Evolutionary conservation across 2,888 invertebrate species (phyloP).

Genomic region (Oscheius sp.): DNA sequence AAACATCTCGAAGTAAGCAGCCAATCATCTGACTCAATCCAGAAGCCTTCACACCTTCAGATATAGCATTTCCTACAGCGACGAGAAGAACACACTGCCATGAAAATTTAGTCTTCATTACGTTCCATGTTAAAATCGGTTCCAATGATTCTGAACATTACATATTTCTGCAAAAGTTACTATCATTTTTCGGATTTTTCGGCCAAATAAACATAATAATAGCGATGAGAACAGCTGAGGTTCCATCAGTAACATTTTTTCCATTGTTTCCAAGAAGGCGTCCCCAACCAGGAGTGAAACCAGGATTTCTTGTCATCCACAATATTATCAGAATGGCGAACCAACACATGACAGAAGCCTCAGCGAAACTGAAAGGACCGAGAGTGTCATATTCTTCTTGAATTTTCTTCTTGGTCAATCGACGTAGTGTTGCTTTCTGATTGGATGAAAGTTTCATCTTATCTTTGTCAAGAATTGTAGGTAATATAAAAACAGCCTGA

Average conservation of each 20-base stretch:
- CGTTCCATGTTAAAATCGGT: constrained; percentile 50
- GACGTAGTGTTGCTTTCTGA: too few species aligned
- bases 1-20: background rate
- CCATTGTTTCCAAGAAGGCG: background rate
- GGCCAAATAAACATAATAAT: constrained; percentile 45
- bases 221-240: constrained; percentile 35
- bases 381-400: constrained; percentile 7
- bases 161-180: background rate
- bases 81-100: constrained; percentile 52
- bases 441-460: too few species aligned
- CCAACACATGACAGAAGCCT: constrained; percentile 19
- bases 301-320: constrained; percentile 27
- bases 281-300: constrained; percentile 25
- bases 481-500: constrained; percentile 1
- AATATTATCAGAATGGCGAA: constrained; percentile 8
- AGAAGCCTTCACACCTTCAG: constrained; percentile 48
- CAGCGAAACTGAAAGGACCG: constrained; percentile 22
- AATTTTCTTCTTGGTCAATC: background rate
- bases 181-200: constrained; percentile 10
- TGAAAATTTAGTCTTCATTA: constrained; percentile 46
- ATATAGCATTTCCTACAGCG: constrained; percentile 52
- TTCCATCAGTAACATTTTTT: constrained; percentile 24
- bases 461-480: background rate
- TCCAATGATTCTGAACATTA: background rate
- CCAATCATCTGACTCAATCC: background rate